Evolutionary conservation across 2,113 vertebrate genomes (phyloP), one percentile per base, ranked within the genome.

Genomic region (Himantopus leucocephalus): DNA sequence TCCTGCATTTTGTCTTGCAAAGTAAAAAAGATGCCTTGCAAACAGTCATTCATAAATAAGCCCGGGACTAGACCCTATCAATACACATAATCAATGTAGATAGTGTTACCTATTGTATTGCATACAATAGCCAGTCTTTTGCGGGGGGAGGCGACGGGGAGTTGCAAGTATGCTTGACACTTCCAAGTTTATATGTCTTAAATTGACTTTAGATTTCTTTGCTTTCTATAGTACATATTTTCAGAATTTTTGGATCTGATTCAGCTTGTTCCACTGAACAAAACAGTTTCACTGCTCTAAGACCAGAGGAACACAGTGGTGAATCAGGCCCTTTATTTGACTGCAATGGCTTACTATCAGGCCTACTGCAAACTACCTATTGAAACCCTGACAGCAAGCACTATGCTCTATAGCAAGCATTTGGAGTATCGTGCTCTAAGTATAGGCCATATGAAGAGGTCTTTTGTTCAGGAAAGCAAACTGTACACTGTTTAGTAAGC

Each of bases 401-500:
- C 96, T 96, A 92, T 95, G 89, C 77, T 67, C 85, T 77, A 68
- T 82, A 96, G 92, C 29, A 24, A 95, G 88, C 58, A 1, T 58
- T 93, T 88, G 93, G 93, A 92, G 96, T 92, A 95, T 95, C 92
- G 94, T 74, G 85, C 85, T 67, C 88, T 52, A 63, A 95, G 85
- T 66, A 91, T 83, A 85, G 89, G 76, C 70, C 81, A 73, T 94
- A 95, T 96, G 92, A 96, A 97, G 92, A 97, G 95, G 88, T 86
- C 95, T 97, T 97, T 97, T 97, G 97, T 97, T 96, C 92, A 82
- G 60, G 85, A 94, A 93, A 94, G 94, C 74, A 96, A 94, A 96
- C 88, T 88, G 84, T 92, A 96, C 77, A 50, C 71, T 91, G 56
- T 96, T 92, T 82, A 93, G 91, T 56, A 90, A 97, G 90, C 78